Conservation (phyloP, 2,113 vertebrate genomes). For the Tetrao urogallus region DNA sequence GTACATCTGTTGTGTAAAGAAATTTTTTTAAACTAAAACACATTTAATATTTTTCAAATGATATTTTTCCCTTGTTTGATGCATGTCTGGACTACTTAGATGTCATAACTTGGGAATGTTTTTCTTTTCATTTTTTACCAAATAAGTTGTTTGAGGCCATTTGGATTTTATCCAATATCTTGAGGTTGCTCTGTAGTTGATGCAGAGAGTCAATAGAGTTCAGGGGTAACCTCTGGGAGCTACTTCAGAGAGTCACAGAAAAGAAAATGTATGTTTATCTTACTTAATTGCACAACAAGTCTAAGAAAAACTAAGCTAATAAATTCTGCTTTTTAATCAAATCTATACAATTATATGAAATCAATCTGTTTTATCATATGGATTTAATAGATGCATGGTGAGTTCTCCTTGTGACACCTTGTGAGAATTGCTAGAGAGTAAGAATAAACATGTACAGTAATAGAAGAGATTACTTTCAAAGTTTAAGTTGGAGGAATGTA, state of each 20-base stretch:
- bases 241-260: not conserved
- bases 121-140: not conserved
- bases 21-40: not conserved
- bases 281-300: not conserved
- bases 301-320: not conserved
- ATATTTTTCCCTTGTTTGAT: not conserved
- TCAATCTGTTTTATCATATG: not conserved
- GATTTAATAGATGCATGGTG: not conserved
- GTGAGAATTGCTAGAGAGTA: not conserved
- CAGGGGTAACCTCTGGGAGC: not conserved
- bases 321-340: not conserved
- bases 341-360: not conserved
- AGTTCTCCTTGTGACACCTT: not conserved
- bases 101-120: not conserved
- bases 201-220: fast-evolving
- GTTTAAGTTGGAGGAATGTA: not conserved
- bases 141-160: not conserved
- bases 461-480: not conserved
- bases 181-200: not conserved
- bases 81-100: not conserved
- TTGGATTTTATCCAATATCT: not conserved
- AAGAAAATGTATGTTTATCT: not conserved
- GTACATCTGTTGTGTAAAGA: not conserved
- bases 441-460: not conserved
- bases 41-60: not conserved